Evolutionary conservation across 2,113 vertebrate genomes (phyloP).

Genomic region (Tichodroma muraria): DNA sequence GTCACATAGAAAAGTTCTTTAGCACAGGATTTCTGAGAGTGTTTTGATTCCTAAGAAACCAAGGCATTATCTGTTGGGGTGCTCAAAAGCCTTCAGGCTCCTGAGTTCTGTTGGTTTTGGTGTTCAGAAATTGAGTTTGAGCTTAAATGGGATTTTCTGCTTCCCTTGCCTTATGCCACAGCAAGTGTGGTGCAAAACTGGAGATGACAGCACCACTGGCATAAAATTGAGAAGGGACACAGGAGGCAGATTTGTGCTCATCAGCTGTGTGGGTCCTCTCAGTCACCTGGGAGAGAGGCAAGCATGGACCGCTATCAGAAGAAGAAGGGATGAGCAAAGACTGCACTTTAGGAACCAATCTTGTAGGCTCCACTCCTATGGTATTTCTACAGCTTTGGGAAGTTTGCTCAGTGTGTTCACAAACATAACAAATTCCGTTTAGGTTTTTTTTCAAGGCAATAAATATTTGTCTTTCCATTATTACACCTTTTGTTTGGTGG

Average conservation of each 20-base stretch:
- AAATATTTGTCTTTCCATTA: neutral
- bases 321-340: neutral
- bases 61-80: neutral
- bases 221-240: neutral
- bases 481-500: neutral
- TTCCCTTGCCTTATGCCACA: neutral
- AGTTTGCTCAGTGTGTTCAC: neutral
- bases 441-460: neutral
- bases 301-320: neutral
- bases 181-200: neutral
- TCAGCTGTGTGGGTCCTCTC: neutral
- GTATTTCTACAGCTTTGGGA: neutral
- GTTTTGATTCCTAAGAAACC: neutral
- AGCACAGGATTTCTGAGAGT: neutral
- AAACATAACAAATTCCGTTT: neutral
- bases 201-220: neutral
- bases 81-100: neutral
- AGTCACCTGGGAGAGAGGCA: neutral
- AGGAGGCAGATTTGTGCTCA: neutral
- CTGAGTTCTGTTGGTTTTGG: neutral
- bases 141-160: neutral
- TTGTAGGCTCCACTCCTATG: neutral
- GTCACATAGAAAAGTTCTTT: neutral
- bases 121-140: neutral
- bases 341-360: neutral